Evolutionary conservation across 2,113 vertebrate species (phyloP), one percentile per base, ranked within the genome.

Genomic region (Lophura nycthemera): DNA sequence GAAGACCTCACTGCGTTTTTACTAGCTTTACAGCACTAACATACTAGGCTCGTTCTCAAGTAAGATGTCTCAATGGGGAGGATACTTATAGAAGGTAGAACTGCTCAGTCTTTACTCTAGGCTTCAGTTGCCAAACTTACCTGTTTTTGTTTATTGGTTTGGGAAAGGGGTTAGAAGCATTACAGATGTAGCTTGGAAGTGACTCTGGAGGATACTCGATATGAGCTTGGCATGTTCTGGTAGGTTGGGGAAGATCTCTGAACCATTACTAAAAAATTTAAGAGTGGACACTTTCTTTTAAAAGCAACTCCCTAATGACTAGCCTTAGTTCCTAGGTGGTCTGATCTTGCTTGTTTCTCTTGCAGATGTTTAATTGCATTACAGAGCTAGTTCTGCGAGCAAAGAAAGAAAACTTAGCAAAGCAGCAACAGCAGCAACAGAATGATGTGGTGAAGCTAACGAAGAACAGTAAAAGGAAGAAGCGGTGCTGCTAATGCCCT

Each of bases 361-460:
- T 97, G 81, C 97, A 99, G 99, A 99, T 99, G 99, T 99, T 99
- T 97, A 99, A 99, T 98, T 99, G 99, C 98, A 99, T 99, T 98
- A 99, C 99, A 60, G 99, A 99, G 98, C 98, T 99, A 75, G 99
- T 99, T 93, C 98, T 99, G 80, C 98, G 98, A 97, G 99, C 99
- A 79, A 99, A 99, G 98, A 99, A 99, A 97, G 99, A 99, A 94
- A 99, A 99, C 93, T 73, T 99, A 64, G 99, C 99, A 34, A 99
- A 99, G 94, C 99, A 99, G 97, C 99, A 99, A 97, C 99, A 99
- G 97, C 99, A 99, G 84, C 99, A 99, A 98, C 99, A 99, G 98
- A 99, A 99, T 29, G 99, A 99, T 24, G 99, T 99, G 98, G 98
- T 99, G 97, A 99, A 99, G 98, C 98, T 99, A 97, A 99, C 97